phyloP scores from a whole-genome alignment of 2,888 invertebrate species.

The Pocota personata region DNA sequence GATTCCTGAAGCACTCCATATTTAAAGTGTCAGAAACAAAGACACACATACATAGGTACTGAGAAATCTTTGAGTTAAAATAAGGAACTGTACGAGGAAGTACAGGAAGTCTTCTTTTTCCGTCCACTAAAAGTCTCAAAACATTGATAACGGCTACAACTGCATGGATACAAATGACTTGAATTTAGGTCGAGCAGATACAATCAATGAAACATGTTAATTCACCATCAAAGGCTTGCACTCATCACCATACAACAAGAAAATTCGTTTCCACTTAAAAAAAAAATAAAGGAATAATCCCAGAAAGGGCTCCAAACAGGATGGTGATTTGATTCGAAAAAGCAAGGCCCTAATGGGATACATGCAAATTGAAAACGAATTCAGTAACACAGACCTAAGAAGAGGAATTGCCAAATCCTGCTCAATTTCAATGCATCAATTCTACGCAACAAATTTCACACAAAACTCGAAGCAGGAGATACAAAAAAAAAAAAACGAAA shows the following conservation, averaged over 20 bases:
- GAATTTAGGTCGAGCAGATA: slow-evolving; percentile 24
- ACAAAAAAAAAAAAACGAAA: not conserved
- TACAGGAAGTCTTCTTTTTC: too few relatives aligned
- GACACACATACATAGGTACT: too few relatives aligned
- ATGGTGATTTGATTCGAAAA: too few relatives aligned
- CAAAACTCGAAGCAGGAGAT: slow-evolving; percentile 28
- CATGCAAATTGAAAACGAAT: slow-evolving; percentile 66
- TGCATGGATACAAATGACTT: not conserved
- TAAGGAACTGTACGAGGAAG: too few relatives aligned
- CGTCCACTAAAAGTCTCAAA: too few relatives aligned
- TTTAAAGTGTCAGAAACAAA: too few relatives aligned
- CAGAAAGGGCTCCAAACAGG: slow-evolving; percentile 29
- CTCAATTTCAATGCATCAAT: slow-evolving; percentile 49
- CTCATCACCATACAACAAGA: slow-evolving; percentile 34
- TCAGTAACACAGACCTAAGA: slow-evolving; percentile 23
- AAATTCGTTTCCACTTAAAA: slow-evolving; percentile 35
- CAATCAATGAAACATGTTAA: slow-evolving; percentile 38
- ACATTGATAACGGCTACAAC: too few relatives aligned
- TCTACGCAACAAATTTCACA: slow-evolving; percentile 33
- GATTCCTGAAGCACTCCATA: too few relatives aligned
- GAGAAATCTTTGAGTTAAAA: too few relatives aligned
- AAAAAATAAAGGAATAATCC: slow-evolving; percentile 15
- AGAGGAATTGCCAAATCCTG: slow-evolving; percentile 34
- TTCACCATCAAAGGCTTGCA: slow-evolving; percentile 4
- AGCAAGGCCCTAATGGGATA: slow-evolving; percentile 51